Conservation (phyloP, 1,140 invertebrate species). For the Rhizoglyphus robini region DNA sequence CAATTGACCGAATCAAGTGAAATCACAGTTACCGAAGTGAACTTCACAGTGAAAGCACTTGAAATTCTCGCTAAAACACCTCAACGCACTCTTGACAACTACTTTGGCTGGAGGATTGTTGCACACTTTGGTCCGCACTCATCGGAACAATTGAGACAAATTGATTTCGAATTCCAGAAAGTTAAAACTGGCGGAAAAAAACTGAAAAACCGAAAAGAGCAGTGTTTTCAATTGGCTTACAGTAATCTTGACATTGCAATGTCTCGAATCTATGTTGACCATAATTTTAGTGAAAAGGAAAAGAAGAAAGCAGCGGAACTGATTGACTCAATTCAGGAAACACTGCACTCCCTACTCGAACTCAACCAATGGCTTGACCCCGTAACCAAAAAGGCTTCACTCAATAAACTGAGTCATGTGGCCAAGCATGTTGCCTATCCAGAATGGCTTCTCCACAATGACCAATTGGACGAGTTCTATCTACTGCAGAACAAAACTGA, state of each 20-base stretch:
- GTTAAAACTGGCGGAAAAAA: slow-evolving; percentile 32
- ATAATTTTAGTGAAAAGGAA: neutral
- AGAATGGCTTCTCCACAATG: slow-evolving; percentile 38
- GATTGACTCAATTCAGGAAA: slow-evolving; percentile 28
- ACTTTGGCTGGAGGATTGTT: slow-evolving; percentile 62
- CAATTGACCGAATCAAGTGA: neutral
- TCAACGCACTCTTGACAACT: slow-evolving; percentile 52
- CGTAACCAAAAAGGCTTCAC: slow-evolving; percentile 57
- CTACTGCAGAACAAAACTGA: neutral
- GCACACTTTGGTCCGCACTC: slow-evolving; percentile 52
- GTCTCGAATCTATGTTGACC: slow-evolving; percentile 27
- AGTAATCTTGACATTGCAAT: slow-evolving; percentile 39
- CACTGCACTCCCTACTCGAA: slow-evolving; percentile 34
- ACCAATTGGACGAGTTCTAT: neutral
- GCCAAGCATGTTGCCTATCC: slow-evolving; percentile 41
- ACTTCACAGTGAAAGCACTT: neutral
- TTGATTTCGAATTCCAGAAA: slow-evolving; percentile 38
- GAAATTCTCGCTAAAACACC: slow-evolving; percentile 30
- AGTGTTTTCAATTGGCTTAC: slow-evolving; percentile 36
- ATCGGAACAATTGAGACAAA: slow-evolving; percentile 38
- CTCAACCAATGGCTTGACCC: slow-evolving; percentile 74
- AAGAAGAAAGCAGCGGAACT: slow-evolving; percentile 45
- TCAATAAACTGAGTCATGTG: slow-evolving; percentile 32
- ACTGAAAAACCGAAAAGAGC: slow-evolving; percentile 32
- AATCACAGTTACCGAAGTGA: neutral